Evolutionary conservation across 2,888 invertebrate species (phyloP).

Genomic region (Pandemis corylana): DNA sequence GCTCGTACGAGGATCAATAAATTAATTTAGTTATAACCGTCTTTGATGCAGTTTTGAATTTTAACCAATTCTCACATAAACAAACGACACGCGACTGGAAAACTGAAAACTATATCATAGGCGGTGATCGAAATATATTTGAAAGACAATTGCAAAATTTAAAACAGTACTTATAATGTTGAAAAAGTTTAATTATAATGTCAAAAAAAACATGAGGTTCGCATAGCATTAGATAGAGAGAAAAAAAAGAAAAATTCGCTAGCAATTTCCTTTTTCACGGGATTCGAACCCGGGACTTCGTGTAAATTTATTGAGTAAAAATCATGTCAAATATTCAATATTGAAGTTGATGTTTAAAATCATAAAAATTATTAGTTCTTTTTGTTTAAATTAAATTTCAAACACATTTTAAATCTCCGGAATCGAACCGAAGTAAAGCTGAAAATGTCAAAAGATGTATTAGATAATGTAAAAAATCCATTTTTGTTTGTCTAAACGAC

Average conservation of each 20-base stretch:
- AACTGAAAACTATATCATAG: constrained; percentile 35
- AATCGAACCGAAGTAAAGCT: constrained; percentile 40
- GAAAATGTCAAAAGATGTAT: constrained; percentile 34
- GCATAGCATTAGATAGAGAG: constrained; percentile 7
- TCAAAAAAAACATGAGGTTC: constrained; percentile 7
- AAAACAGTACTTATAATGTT: constrained; percentile 8
- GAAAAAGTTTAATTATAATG: neutral
- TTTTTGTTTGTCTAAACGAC: neutral
- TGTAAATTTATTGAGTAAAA: neutral
- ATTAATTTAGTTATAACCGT: neutral
- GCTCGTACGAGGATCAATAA: neutral
- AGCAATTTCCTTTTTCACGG: constrained; percentile 22
- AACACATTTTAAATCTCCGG: constrained; percentile 12
- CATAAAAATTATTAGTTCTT: neutral
- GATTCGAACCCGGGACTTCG: constrained; percentile 48
- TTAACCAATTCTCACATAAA: neutral
- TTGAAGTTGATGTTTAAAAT: constrained; percentile 5
- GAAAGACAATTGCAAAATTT: constrained; percentile 11
- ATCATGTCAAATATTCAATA: neutral
- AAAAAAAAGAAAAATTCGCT: constrained; percentile 24
- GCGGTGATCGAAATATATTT: neutral
- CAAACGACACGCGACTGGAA: neutral
- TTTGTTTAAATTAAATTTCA: neutral
- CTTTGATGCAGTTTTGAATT: constrained; percentile 29
- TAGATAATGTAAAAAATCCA: neutral